These are phyloP conservation scores for Galerucella pusilla DNA, from an alignment of 2,888 invertebrate genomes.

Conservation along the genomic window DNA sequence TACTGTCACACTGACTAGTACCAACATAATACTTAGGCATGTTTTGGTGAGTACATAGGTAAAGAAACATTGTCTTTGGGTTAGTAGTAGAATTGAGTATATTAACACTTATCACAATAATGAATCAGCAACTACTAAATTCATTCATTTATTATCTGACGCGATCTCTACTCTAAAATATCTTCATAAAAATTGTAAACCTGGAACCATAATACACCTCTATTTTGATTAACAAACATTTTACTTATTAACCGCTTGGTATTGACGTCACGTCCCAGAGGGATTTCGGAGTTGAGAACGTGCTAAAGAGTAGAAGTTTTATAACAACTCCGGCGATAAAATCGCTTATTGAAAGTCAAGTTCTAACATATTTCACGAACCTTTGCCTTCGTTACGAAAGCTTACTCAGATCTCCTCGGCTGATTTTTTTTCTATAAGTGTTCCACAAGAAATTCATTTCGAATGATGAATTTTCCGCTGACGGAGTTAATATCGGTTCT, in stretches of 20 bases:
- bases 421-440: slow-evolving; percentile 31
- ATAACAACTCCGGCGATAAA: slow-evolving; percentile 36
- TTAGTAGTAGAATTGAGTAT: no score
- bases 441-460: slow-evolving; percentile 26
- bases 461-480: slow-evolving; percentile 33
- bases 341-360: slow-evolving; percentile 40
- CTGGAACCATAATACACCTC: slow-evolving; percentile 14
- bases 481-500: slow-evolving; percentile 24
- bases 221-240: slow-evolving; percentile 29
- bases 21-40: no score
- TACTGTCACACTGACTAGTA: no score
- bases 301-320: slow-evolving; percentile 39
- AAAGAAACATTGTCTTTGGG: no score
- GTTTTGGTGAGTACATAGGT: no score
- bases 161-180: no score
- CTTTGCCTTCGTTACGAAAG: slow-evolving; percentile 35
- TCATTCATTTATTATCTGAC: no score
- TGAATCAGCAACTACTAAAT: no score
- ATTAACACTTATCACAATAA: no score
- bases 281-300: slow-evolving; percentile 31
- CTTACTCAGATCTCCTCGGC: slow-evolving; percentile 36
- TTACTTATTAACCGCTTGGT: slow-evolving; percentile 23
- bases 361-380: slow-evolving; percentile 39
- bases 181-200: slow-evolving; percentile 3
- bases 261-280: slow-evolving; percentile 26